Evolutionary conservation across 2,888 invertebrate genomes (phyloP), one percentile per base, ranked within the genome.

Genomic region (Drosophila greeni): DNA sequence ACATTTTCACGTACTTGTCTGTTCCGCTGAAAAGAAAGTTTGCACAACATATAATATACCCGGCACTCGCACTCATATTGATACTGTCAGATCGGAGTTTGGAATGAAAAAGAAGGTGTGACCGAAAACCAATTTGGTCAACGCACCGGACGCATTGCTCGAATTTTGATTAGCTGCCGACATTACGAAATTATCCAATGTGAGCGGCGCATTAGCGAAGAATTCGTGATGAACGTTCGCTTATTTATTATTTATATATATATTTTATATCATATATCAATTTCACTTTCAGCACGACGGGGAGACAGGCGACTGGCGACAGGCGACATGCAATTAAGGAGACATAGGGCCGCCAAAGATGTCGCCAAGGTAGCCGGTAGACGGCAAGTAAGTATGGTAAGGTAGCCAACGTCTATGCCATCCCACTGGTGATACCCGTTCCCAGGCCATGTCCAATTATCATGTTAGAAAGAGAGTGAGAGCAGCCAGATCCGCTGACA

Each of bases 401-500:
- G 40, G 26, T 36, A 49, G 37, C 29, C 49, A 61, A 18, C 61
- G 66, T 70, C 5, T 29, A 8, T 29, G 72, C 72, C 65, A 67
- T 64, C 70, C 33, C 56, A 24, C 18, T 26, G 40, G 24, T 8
- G 33, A 33, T 51, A 36, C 42, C 42, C 54, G 82, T 77, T 74
- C 74, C 72, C 83, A 82, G 74, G 70, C 69, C 66, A 73, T 73
- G 81, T 72, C 83, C 85, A 82, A 84, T 84, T 82, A 82, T 84
- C 77, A 82, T 82, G 83, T 82, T 82, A 59, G 74, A 68, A 64
- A 71, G 66, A 67, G 70, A 82, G 77, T 79, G 76, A 73, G 80
- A 78, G 75, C 73, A 62, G 75, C 61, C 42, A 49, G 23, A 58
- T 59, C 40, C 37, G 60, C 26, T 62, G 73, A 67, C 82, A 73